A percentile compares a stretch with the other conserved stretches of the same genome.
These are phyloP conservation scores for Illadopsis cleaveri DNA, from an alignment of 2,113 vertebrate genomes.

Conservation along the genomic window DNA sequence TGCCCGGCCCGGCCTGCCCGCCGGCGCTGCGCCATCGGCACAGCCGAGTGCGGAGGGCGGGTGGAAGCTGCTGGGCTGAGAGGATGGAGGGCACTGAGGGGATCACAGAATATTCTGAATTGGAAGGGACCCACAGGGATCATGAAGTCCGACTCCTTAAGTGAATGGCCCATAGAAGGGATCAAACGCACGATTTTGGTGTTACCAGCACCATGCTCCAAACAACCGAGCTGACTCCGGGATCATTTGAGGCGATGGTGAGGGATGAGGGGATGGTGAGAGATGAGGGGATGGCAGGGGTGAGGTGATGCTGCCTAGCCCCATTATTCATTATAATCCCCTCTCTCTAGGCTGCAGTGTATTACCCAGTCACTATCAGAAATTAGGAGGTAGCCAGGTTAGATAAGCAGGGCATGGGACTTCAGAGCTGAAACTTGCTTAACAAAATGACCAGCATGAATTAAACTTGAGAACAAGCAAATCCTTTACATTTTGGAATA, in stretches of 20 bases:
- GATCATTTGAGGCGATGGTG: neutral
- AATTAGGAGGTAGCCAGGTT: neutral
- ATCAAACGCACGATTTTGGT: neutral
- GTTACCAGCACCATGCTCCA: neutral
- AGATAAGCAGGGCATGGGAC: neutral
- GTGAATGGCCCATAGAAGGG: neutral
- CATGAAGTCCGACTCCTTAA: neutral
- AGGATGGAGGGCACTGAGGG: neutral
- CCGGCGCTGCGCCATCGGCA: neutral
- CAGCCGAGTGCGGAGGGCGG: fast-evolving
- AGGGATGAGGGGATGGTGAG: neutral
- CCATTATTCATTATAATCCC: neutral
- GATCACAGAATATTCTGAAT: too few species aligned
- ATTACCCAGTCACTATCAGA: fast-evolving
- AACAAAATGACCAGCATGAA: neutral
- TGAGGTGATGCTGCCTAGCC: neutral
- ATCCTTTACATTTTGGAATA: neutral
- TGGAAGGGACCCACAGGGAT: too few species aligned
- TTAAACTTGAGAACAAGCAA: neutral
- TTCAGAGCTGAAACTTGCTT: neutral
- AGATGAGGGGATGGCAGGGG: neutral
- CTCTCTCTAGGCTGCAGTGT: neutral
- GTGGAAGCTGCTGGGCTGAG: neutral
- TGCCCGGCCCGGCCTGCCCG: neutral
- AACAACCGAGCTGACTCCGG: neutral